These are phyloP conservation scores for Cryptus viduatorius DNA, from an alignment of 2,888 invertebrate genomes.

Conservation along the genomic window DNA sequence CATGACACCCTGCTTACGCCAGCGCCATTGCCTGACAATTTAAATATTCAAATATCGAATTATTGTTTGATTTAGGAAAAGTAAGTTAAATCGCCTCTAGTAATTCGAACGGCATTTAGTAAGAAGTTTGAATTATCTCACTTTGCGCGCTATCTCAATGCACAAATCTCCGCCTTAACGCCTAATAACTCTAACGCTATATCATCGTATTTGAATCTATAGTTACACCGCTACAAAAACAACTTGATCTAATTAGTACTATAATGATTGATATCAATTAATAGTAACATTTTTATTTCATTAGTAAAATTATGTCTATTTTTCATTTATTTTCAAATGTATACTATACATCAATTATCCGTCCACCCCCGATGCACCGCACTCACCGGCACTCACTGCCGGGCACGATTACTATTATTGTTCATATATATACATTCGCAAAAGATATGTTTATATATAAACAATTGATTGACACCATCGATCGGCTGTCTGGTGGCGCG, in stretches of 20 bases:
- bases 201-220: constrained; percentile 55
- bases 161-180: constrained; percentile 61
- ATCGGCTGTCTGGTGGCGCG: constrained; percentile 81
- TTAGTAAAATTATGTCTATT: constrained; percentile 32
- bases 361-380: constrained; percentile 74
- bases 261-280: constrained; percentile 25
- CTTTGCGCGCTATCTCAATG: constrained; percentile 62
- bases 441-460: constrained; percentile 62
- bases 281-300: constrained; percentile 38
- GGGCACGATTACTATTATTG: constrained; percentile 69
- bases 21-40: background rate
- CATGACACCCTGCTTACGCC: background rate
- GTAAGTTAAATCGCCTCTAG: constrained; percentile 41
- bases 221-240: constrained; percentile 51
- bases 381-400: constrained; percentile 74
- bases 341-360: constrained; percentile 50
- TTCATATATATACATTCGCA: constrained; percentile 66
- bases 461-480: constrained; percentile 73
- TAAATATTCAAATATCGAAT: constrained; percentile 14
- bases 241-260: constrained; percentile 41
- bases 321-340: constrained; percentile 35
- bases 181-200: constrained; percentile 59
- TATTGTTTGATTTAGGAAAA: constrained; percentile 15
- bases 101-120: constrained; percentile 42
- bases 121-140: constrained; percentile 39